Evolutionary conservation across 2,797 vertebrate genomes (phyloP).

Genomic region (Pseudopleuronectes americanus): DNA sequence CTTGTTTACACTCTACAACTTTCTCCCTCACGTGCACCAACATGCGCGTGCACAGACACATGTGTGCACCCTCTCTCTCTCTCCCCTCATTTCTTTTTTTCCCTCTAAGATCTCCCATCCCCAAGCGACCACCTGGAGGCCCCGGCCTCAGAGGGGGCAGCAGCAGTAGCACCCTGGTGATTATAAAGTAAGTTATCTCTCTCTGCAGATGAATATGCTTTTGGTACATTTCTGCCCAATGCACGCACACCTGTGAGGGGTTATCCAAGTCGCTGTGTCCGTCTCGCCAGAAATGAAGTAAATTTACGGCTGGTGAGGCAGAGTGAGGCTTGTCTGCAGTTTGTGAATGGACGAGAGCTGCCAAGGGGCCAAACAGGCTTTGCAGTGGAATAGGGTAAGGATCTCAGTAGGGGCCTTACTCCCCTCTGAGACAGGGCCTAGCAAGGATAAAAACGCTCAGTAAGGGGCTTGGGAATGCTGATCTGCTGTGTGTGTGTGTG

Average conservation of each 20-base stretch:
- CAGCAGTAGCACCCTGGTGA: slow-evolving; percentile 22
- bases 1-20: slow-evolving; percentile 4
- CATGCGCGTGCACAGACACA: slow-evolving; percentile 37
- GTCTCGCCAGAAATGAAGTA: slow-evolving; percentile 68
- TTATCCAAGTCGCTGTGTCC: slow-evolving; percentile 58
- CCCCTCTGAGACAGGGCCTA: slow-evolving; percentile 81
- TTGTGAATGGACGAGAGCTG: slow-evolving; percentile 79
- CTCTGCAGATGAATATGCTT: slow-evolving; percentile 13
- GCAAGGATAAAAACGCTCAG: slow-evolving; percentile 81
- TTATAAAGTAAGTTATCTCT: slow-evolving; percentile 10
- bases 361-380: slow-evolving; percentile 79
- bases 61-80: slow-evolving; percentile 11
- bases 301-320: slow-evolving; percentile 62
- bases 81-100: slow-evolving; percentile 12
- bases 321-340: slow-evolving; percentile 53
- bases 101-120: slow-evolving; percentile 45
- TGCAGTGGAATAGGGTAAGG: slow-evolving; percentile 77
- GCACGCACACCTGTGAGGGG: slow-evolving; percentile 31
- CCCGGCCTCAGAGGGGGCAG: slow-evolving; percentile 7
- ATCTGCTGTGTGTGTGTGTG: slow-evolving; percentile 52
- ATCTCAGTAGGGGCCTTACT: slow-evolving; percentile 83
- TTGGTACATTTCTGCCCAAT: not conserved
- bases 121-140: slow-evolving; percentile 38
- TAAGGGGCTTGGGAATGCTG: slow-evolving; percentile 81
- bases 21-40: slow-evolving; percentile 59